Percentiles rank a stretch among this genome's conserved stretches.
Conservation (phyloP, 2,113 vertebrate species). For the Pygoscelis adeliae region DNA sequence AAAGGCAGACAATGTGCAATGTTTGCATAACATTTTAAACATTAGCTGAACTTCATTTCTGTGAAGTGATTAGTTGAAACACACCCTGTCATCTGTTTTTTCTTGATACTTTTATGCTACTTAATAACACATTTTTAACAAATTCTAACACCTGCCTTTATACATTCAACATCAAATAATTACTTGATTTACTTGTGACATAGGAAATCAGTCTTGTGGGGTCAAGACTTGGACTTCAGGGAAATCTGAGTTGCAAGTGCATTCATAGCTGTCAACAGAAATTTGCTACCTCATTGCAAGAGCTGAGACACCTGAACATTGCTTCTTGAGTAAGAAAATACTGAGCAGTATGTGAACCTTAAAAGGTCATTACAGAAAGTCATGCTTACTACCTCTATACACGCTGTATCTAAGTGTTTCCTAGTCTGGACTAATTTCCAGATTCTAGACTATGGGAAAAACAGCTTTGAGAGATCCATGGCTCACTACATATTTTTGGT, state of each 20-base stretch:
- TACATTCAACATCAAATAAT: background rate
- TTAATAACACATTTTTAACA: background rate
- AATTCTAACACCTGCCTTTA: background rate
- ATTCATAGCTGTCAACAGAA: background rate
- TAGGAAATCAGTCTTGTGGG: background rate
- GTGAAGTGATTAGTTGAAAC: background rate
- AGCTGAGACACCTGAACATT: background rate
- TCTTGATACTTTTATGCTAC: background rate
- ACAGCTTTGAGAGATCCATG: background rate
- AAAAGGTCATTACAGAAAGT: background rate
- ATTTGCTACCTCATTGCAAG: background rate
- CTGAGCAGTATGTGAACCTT: background rate
- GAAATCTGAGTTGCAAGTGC: background rate
- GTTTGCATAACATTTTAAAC: background rate
- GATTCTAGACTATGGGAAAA: background rate
- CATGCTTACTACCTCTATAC: background rate
- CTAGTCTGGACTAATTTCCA: background rate
- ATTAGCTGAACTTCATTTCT: background rate
- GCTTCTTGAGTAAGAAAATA: background rate
- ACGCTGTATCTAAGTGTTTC: background rate
- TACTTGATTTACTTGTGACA: background rate
- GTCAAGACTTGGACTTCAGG: background rate
- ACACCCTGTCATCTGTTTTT: fast-evolving
- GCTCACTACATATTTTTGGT: background rate
- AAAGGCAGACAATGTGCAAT: background rate